Evolutionary conservation across 2,797 vertebrate genomes (phyloP).

Genomic region (Sebastes vulpes): DNA sequence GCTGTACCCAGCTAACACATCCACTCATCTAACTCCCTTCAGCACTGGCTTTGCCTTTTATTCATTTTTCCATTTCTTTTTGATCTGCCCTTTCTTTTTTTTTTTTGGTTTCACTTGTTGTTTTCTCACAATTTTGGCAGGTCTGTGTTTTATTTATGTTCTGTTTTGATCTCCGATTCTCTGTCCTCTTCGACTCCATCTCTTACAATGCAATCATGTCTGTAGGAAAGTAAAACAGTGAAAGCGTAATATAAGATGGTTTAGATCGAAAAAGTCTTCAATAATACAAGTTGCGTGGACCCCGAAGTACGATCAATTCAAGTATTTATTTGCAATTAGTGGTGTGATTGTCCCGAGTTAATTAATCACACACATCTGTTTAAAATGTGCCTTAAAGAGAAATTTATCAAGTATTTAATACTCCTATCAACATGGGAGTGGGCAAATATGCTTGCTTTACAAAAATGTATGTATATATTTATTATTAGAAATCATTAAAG

Average conservation of each 20-base stretch:
- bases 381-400: too few relatives aligned
- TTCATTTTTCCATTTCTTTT: constrained; percentile 17
- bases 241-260: not conserved
- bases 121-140: constrained; percentile 5
- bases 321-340: too few relatives aligned
- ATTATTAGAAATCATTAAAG: too few relatives aligned
- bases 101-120: constrained; percentile 21
- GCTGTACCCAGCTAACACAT: not conserved
- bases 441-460: too few relatives aligned
- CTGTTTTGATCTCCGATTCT: constrained; percentile 43
- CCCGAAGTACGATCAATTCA: too few relatives aligned
- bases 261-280: not conserved
- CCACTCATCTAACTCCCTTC: not conserved
- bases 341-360: fast-evolving
- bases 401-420: too few relatives aligned
- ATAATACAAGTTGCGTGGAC: not conserved
- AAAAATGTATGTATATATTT: too few relatives aligned
- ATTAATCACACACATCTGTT: too few relatives aligned
- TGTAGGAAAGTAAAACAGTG: not conserved
- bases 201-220: not conserved
- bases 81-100: constrained; percentile 13
- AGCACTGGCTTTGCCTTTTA: constrained; percentile 11
- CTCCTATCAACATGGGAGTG: too few relatives aligned
- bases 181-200: constrained; percentile 6
- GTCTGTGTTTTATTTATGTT: constrained; percentile 45